Base-by-base conservation (phyloP, 1,140 invertebrate genomes). In the Platyscapa corneri region DNA sequence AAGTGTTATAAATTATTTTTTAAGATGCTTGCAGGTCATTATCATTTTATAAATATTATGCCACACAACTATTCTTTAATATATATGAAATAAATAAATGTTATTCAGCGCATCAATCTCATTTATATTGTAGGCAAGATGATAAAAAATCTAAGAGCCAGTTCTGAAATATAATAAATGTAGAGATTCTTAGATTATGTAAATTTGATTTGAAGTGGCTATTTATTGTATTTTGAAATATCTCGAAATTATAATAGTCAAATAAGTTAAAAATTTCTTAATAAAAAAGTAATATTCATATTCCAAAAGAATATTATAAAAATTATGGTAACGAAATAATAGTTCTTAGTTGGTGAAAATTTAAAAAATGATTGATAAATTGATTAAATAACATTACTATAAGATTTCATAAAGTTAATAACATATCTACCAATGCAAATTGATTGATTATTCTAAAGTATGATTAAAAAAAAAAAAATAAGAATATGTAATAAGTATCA, bases 31-130 rank as follows among this genome's bases (percentile, higher is more conserved):
- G 32, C 23, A 53, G 18, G 18, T 53, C 8, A 49, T 20, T 37
- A 12, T 16, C 37, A 16, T 23, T n/a, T 46, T 32, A 76, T 76
- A 76, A 30, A 53, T 76, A 46, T 46, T 46, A 46, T 46, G 12
- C 42, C 42, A 46, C 12, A 49, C n/a, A 74, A 23, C 5, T 27
- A 42, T 74, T 42, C 5, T 74, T 37, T 42, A 74, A n/a, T 42
- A 6, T 23, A n/a, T n/a, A 42, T 42, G 20, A 42, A 74, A 42
- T 74, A 42, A 74, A 74, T 74, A 74, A 74, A 74, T 74, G n/a
- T 42, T 42, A 23, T 27, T n/a, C 23, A 37, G 8, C 20, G 37
- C 70, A 27, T 27, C 5, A 8, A 74, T 74, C 16, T 42, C 16
- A 37, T 39, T 1, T 23, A 74, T 30, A 42, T 39, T 42, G 8